Base-by-base conservation (phyloP, 2,797 vertebrate genomes). In the Spondyliosoma cantharus region DNA sequence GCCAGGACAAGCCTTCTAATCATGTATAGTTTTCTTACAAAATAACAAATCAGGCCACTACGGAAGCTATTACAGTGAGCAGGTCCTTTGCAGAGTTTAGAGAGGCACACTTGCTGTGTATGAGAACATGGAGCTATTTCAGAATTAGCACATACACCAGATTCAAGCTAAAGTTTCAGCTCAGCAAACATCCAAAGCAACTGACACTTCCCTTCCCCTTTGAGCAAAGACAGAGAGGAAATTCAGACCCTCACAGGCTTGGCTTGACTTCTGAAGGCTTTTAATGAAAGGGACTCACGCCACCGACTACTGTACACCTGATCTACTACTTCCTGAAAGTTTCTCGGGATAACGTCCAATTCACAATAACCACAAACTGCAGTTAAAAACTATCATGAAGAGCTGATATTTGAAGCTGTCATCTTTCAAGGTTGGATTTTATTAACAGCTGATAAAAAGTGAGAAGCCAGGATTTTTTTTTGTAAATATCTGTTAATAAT, bases 121-220 rank as follows among this genome's bases (percentile, higher is more conserved):
- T n/a, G 43, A 78, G 86, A 82, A 89, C 76, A 85, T 65, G 27
- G 64, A 76, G 77, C 76, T 53, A 62, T 73, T 89, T 90, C 66
- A 80, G 69, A 91, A 91, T 92, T 87, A 92, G 89, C 85, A 87
- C 83, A 87, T 81, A 84, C 61, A 81, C 83, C 75, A 85, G 86
- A 89, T 87, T 89, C 72, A 77, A 92, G 91, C 91, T 93, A 88
- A 91, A 76, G 88, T 94, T 94, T 92, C 87, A 87, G 75, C 76
- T 87, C 87, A 71, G 84, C 77, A 87, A 92, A 91, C 78, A 89
- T 85, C 65, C 69, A 82, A 68, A 87, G 86, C 82, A 87, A 88
- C 80, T 83, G 86, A 93, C 88, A 90, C 91, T 90, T 91, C 84
- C 84, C 74, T 83, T 88, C 62, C 65, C 71, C 19, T 71, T 52